Conservation (phyloP, 1,140 invertebrate species). For the Lasioglossum baleicum region DNA sequence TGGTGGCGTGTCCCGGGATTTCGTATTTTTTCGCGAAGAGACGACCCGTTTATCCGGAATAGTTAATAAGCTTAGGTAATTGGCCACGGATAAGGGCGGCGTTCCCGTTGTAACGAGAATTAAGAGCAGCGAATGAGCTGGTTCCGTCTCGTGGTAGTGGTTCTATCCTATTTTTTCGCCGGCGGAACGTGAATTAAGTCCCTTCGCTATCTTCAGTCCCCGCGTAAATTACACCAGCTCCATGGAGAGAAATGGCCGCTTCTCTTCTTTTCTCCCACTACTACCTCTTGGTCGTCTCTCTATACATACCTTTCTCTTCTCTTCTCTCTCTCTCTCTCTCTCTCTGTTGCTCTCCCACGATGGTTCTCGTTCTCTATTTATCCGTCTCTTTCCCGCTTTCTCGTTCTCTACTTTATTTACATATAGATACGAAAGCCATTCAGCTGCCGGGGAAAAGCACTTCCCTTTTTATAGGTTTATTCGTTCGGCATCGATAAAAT, state of each 20-base stretch:
- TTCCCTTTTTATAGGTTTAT: constrained; percentile 61
- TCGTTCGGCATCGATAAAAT: constrained; percentile 65
- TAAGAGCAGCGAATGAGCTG: constrained; percentile 61
- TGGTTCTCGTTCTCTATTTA: no score
- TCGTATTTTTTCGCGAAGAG: not conserved
- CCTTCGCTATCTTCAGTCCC: constrained; percentile 68
- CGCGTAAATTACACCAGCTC: constrained; percentile 71
- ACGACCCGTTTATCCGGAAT: constrained; percentile 35
- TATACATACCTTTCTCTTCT: no score
- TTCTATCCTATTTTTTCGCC: constrained; percentile 58
- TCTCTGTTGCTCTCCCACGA: no score
- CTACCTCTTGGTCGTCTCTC: not conserved
- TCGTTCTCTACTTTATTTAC: constrained; percentile 70
- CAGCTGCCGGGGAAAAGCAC: constrained; percentile 58
- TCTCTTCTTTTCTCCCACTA: constrained; percentile 64
- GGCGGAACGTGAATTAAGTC: constrained; percentile 67
- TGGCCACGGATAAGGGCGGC: constrained; percentile 38
- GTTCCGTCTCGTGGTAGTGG: constrained; percentile 54
- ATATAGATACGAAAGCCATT: constrained; percentile 75
- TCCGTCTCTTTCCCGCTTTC: not conserved
- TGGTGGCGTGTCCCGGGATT: not conserved
- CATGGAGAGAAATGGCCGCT: constrained; percentile 72
- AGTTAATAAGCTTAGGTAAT: constrained; percentile 52
- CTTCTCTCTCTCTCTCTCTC: no score
- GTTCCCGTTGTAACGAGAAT: constrained; percentile 52